phyloP scores from a whole-genome alignment of 1,140 invertebrate species.

The Polypedilum pembai region DNA sequence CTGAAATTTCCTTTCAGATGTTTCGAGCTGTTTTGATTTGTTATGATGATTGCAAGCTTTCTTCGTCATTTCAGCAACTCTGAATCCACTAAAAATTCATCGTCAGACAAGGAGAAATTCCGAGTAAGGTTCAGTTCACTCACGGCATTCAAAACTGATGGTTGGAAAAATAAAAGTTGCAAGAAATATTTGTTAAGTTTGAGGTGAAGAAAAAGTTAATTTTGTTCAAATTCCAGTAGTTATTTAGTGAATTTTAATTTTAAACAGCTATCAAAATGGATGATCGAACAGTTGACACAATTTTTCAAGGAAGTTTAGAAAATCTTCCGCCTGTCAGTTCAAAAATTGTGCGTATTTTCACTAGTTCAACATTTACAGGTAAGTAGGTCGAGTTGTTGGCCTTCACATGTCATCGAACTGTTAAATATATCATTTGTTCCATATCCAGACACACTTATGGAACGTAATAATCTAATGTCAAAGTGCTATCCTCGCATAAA shows the following conservation, averaged over 20 bases:
- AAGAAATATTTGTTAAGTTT: neutral
- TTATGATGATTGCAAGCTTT: too few species aligned
- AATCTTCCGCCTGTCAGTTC: constrained; percentile 90
- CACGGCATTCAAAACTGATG: too few species aligned
- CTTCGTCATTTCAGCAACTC: too few species aligned
- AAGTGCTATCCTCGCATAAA: constrained; percentile 96
- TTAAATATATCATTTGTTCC: neutral
- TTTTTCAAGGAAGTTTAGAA: constrained; percentile 83
- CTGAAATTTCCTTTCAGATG: neutral
- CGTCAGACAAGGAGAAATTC: neutral
- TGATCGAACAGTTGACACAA: constrained; percentile 79
- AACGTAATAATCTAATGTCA: constrained; percentile 96
- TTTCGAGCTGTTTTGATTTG: neutral
- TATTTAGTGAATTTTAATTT: neutral
- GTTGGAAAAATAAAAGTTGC: neutral
- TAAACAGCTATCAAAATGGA: constrained; percentile 58
- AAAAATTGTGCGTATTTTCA: constrained; percentile 97
- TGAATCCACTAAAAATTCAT: too few species aligned
- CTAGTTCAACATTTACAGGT: constrained; percentile 98
- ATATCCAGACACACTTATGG: constrained; percentile 86
- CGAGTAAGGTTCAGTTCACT: neutral
- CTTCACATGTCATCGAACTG: neutral
- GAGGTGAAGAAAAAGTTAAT: neutral
- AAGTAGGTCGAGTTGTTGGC: constrained; percentile 34
- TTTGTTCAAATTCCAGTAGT: neutral